Evolutionary conservation across 2,888 invertebrate genomes (phyloP), one percentile per base, ranked within the genome.

Genomic region (Hedya salicella): DNA sequence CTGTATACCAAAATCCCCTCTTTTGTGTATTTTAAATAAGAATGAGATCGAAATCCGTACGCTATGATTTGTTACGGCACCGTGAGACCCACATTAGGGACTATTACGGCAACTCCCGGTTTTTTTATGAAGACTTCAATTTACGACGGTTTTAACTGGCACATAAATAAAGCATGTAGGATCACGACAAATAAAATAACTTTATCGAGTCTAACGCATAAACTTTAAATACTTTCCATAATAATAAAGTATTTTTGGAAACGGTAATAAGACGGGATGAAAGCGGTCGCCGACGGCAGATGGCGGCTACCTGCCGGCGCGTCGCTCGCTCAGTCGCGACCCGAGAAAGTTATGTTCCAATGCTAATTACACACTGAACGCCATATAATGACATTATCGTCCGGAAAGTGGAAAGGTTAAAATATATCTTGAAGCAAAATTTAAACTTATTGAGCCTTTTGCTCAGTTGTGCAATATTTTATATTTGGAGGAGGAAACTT

Each of bases 211-310:
- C 79, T 77, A 81, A 81, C 78, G 78, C 83, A 85, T 87, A 87
- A 89, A 87, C 68, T 85, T 88, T 83, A 85, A 89, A 89, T 86
- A 84, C 85, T 85, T 85, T 88, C 82, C 86, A 86, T 89, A 80
- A 86, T 87, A 87, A 87, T 88, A 87, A 89, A 89, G 89, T 89
- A 88, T 89, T 89, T 91, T 89, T 84, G 86, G 86, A 86, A 85
- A 87, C 86, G 80, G 81, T 85, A 85, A 86, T 88, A 89, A 85
- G 83, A 79, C 80, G 80, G 89, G 89, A 89, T 89, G 85, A 91
- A 90, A 90, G 89, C 86, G 85, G 78, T 82, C 84, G 88, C 89
- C 89, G 88, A 80, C 82, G 86, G 83, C 90, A 89, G 87, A 88
- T 87, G 89, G 81, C 77, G 79, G 71, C 88, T 91, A 89, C 91